These are phyloP conservation scores for Saturnia japonica DNA, from an alignment of 2,888 invertebrate genomes.

Conservation along the genomic window DNA sequence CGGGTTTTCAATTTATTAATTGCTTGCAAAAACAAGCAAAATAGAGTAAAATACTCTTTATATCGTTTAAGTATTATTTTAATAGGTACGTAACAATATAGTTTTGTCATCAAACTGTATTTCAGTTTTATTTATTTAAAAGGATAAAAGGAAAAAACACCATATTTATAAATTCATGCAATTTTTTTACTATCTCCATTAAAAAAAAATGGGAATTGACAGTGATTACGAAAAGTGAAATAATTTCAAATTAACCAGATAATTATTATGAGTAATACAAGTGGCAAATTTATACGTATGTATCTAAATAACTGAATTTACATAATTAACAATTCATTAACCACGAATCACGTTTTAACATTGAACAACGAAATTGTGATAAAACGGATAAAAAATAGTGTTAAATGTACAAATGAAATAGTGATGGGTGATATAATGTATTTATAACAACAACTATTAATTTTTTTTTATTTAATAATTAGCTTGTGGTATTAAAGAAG, in stretches of 20 bases:
- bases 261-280: not conserved
- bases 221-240: not conserved
- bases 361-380: conserved; percentile 39
- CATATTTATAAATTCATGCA: no score
- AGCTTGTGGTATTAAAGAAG: not conserved
- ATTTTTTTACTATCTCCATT: not conserved
- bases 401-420: conserved; percentile 49
- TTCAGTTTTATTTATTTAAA: not conserved
- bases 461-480: not conserved
- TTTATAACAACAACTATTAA: not conserved
- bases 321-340: conserved; percentile 38
- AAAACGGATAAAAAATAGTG: conserved; percentile 36
- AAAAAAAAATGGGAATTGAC: not conserved
- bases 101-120: not conserved
- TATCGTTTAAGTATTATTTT: no score
- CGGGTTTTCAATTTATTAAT: not conserved
- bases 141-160: not conserved
- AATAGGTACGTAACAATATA: not conserved
- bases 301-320: conserved; percentile 21
- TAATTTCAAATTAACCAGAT: not conserved
- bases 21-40: no score
- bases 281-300: conserved; percentile 2
- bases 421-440: not conserved
- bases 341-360: conserved; percentile 40
- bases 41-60: no score